phyloP scores from a whole-genome alignment of 2,888 invertebrate species.

The Microchrysa polita region DNA sequence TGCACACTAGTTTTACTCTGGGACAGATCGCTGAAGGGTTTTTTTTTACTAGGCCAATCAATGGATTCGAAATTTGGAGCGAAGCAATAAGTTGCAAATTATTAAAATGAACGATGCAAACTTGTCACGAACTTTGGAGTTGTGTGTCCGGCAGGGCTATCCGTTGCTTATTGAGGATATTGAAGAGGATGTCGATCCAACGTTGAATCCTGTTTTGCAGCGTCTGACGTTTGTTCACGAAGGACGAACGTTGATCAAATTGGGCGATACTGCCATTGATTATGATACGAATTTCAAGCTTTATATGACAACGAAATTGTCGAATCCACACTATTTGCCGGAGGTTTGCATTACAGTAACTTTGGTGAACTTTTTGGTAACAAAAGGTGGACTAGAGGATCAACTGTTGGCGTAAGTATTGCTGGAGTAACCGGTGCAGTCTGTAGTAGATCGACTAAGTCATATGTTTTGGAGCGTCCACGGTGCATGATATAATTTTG shows the following conservation, averaged over 20 bases:
- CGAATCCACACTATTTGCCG: conserved; percentile 93
- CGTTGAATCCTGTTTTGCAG: conserved; percentile 81
- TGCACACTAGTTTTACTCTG: too few species aligned
- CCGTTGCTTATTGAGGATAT: conserved; percentile 90
- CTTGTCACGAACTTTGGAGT: conserved; percentile 82
- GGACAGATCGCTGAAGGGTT: too few species aligned
- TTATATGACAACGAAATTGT: conserved; percentile 90
- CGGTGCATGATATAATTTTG: too few species aligned
- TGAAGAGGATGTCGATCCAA: conserved; percentile 87
- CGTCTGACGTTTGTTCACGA: conserved; percentile 79
- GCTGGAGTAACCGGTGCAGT: too few species aligned
- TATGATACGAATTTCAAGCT: conserved; percentile 86
- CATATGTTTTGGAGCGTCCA: too few species aligned
- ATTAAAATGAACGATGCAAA: conserved; percentile 81
- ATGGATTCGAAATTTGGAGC: conserved; percentile 92
- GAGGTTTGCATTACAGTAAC: conserved; percentile 94
- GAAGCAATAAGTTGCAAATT: conserved; percentile 75
- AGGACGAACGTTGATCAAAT: conserved; percentile 81
- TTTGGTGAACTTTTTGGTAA: conserved; percentile 92
- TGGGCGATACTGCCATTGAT: conserved; percentile 90
- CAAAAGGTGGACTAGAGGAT: conserved; percentile 88
- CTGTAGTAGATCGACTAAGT: too few species aligned
- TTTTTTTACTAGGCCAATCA: conserved; percentile 75
- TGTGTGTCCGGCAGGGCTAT: conserved; percentile 79
- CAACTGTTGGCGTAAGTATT: conserved; percentile 84